A percentile compares a stretch with the other conserved stretches of the same genome.
Evolutionary conservation across 2,888 invertebrate genomes (phyloP).

Genomic region (Thera obeliscata): DNA sequence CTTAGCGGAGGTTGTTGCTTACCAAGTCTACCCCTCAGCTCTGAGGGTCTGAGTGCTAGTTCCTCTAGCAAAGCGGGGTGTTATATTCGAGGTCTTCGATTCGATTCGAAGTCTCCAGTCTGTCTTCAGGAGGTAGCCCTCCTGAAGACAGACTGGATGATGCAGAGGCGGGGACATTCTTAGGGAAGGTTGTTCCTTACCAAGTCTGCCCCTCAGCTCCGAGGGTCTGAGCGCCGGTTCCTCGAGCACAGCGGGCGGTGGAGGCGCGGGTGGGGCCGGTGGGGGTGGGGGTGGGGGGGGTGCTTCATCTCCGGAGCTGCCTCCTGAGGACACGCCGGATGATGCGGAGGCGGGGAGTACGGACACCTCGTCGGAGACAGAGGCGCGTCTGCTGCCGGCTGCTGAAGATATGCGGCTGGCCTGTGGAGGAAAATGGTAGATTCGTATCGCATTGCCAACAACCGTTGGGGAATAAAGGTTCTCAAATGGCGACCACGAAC

Average conservation of each 20-base stretch:
- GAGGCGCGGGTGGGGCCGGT: constrained; percentile 79
- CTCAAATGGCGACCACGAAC: too few species aligned
- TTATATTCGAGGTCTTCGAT: too few species aligned
- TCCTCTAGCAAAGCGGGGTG: constrained; percentile 84
- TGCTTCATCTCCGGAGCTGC: constrained; percentile 78
- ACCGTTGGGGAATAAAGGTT: too few species aligned
- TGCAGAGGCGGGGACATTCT: too few species aligned
- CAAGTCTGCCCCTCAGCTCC: constrained; percentile 81
- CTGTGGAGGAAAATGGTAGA: constrained; percentile 44
- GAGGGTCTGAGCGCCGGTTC: constrained; percentile 88
- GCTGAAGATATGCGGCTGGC: constrained; percentile 78
- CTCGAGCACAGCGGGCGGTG: constrained; percentile 84
- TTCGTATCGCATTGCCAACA: neutral
- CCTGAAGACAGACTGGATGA: constrained; percentile 27
- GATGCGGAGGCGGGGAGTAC: constrained; percentile 68
- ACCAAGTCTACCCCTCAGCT: constrained; percentile 77
- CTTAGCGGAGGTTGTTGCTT: constrained; percentile 63
- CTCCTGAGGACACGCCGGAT: constrained; percentile 75
- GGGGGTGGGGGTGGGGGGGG: constrained; percentile 90
- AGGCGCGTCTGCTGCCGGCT: constrained; percentile 75
- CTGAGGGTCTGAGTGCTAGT: constrained; percentile 87
- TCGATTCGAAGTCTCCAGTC: too few species aligned
- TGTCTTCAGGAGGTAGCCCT: too few species aligned
- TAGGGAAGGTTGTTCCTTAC: constrained; percentile 61
- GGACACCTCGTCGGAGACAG: constrained; percentile 66